Base-by-base conservation (phyloP, 64 coral and sea anemone genomes). In the Cladopsammia gracilis region DNA sequence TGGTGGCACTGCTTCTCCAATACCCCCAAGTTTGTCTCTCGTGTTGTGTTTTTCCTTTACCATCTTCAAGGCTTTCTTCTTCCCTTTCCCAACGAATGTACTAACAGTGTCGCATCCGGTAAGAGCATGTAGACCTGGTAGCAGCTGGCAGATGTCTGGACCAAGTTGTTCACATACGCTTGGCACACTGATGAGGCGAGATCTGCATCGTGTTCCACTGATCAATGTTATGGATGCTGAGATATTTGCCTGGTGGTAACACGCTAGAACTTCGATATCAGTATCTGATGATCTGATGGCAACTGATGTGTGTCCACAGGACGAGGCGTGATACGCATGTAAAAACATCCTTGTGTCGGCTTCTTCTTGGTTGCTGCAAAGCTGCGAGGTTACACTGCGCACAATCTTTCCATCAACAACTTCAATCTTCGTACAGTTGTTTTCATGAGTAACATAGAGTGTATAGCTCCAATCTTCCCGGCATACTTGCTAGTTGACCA, bases 61-160 rank as follows among this genome's bases (percentile, higher is more conserved):
- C 26, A 94, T 69, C 74, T 93, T 62, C 71, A 94, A 64, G 45
- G 85, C 76, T 46, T 78, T 82, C 68, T 94, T 88, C 87, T 89
- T 94, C 56, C 86, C 86, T 94, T 89, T 89, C 24, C 66, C 73
- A 53, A 45, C 57, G 84, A 77, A 90, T 5, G 93, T 47, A 69
- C 82, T 78, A 2, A 87, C 82, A 76, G 19, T 77, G 34, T 79
- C 91, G 48, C 89, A 91, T 16, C 90, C n/a, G n/a, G n/a, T n/a
- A n/a, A n/a, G n/a, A n/a, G n/a, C n/a, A n/a, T n/a, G n/a, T n/a
- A n/a, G n/a, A n/a, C n/a, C n/a, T n/a, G n/a, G n/a, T n/a, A n/a
- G n/a, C n/a, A n/a, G n/a, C n/a, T 71, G 0, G 76, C 89, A 91
- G 2, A 91, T 48, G 23, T 84, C 64, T 16, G 47, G 64, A 44